These are phyloP conservation scores for Bos indicus DNA, from an alignment of 2,113 vertebrate species.

Conservation along the genomic window DNA sequence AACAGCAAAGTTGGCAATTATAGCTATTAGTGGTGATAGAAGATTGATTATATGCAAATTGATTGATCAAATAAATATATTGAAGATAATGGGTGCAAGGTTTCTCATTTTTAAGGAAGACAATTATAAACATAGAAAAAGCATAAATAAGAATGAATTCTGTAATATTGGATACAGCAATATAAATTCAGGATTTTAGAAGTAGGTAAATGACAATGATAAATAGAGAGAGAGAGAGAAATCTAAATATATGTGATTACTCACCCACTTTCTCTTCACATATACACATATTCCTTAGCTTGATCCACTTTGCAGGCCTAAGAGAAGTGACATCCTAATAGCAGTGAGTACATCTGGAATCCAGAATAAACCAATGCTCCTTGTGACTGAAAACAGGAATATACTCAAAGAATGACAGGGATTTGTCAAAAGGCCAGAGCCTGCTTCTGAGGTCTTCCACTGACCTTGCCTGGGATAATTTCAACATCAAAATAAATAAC, in stretches of 20 bases:
- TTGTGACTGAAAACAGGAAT: background rate
- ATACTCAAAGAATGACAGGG: background rate
- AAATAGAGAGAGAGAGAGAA: background rate
- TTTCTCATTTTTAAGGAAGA: background rate
- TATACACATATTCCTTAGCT: background rate
- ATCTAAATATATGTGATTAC: background rate
- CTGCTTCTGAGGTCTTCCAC: background rate
- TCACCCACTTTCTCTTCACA: background rate
- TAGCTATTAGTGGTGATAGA: background rate
- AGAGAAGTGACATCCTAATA: background rate
- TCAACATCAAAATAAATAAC: background rate
- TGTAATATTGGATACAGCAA: background rate
- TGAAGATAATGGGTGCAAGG: background rate
- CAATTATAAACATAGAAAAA: background rate
- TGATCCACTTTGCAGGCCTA: background rate
- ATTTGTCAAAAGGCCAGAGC: background rate
- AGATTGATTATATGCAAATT: background rate
- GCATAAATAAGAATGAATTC: background rate
- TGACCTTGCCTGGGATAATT: background rate
- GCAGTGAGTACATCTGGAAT: background rate
- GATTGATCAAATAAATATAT: background rate
- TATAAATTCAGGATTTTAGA: background rate
- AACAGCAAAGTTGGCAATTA: background rate
- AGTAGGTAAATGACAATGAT: background rate
- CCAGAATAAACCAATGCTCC: background rate